A percentile compares a stretch with the other conserved stretches of the same genome.
phyloP scores from a whole-genome alignment of 2,113 vertebrate species.

The Hystrix cristata region DNA sequence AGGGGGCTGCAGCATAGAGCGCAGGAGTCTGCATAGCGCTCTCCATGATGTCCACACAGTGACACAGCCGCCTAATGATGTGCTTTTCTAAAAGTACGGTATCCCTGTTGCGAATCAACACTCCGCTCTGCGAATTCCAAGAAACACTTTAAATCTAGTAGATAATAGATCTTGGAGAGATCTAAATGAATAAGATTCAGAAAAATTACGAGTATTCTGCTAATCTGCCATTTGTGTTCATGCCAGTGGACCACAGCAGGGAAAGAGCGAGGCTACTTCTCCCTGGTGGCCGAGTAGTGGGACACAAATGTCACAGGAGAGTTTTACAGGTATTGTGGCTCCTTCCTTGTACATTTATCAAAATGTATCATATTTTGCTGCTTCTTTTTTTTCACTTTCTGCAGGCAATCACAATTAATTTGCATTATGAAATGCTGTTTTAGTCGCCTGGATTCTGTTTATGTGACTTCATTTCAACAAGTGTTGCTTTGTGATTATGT shows the following conservation, averaged over 20 bases:
- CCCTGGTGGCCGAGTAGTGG: not conserved
- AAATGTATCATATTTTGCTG: not conserved
- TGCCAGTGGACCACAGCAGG: not conserved
- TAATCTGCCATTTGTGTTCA: not conserved
- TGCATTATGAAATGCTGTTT: not conserved
- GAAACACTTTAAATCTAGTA: not conserved
- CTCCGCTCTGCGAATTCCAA: not conserved
- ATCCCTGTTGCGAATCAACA: too few relatives aligned
- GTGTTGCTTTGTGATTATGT: not conserved
- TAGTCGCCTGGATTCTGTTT: not conserved
- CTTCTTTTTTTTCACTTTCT: not conserved
- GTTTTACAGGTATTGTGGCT: not conserved
- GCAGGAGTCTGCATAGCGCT: not conserved
- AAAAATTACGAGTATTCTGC: not conserved
- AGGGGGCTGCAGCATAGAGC: not conserved
- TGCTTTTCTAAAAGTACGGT: too few relatives aligned
- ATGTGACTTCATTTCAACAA: not conserved
- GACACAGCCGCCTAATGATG: too few relatives aligned
- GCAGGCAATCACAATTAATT: not conserved
- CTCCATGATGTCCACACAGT: not conserved
- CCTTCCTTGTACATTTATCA: not conserved
- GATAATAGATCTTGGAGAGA: not conserved
- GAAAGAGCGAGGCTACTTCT: not conserved
- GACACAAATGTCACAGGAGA: not conserved
- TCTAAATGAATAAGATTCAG: not conserved